phyloP scores from a whole-genome alignment of 2,113 vertebrate species.

The Notechis scutatus region DNA sequence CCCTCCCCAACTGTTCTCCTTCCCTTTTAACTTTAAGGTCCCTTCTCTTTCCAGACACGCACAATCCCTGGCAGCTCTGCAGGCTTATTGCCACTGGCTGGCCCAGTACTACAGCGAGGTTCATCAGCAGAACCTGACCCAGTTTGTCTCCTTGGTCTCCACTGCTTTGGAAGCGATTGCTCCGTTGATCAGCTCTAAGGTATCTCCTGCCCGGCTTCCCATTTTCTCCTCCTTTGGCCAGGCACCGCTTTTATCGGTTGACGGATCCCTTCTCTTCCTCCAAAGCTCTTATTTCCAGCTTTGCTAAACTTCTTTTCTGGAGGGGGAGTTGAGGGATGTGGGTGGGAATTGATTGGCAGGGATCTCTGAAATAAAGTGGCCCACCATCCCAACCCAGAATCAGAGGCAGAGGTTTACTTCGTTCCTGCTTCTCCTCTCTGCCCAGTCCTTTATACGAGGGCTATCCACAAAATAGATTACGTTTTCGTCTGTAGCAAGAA shows the following conservation, averaged over 20 bases:
- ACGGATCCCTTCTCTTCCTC: not conserved
- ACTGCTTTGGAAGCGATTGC: constrained; percentile 87
- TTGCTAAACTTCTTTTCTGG: not conserved
- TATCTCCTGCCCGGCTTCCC: constrained; percentile 50
- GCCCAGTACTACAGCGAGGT: constrained; percentile 94
- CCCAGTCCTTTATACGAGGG: not conserved
- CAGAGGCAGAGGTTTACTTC: not conserved
- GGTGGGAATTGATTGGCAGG: not conserved
- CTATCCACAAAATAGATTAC: no score
- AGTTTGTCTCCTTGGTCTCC: constrained; percentile 89
- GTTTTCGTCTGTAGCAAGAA: no score
- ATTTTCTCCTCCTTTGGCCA: rapidly evolving
- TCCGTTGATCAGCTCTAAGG: constrained; percentile 93
- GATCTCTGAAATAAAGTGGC: not conserved
- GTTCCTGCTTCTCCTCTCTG: not conserved
- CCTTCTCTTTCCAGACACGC: constrained; percentile 78
- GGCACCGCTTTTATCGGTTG: no score
- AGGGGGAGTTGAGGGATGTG: rapidly evolving
- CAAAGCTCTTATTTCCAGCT: rapidly evolving
- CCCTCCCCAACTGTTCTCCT: not conserved
- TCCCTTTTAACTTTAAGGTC: not conserved
- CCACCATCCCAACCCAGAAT: not conserved
- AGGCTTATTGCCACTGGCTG: constrained; percentile 95
- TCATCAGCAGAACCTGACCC: constrained; percentile 86
- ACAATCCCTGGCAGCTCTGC: constrained; percentile 92